These are phyloP conservation scores for Coleophora deauratella DNA, from an alignment of 2,888 invertebrate species.

Conservation along the genomic window DNA sequence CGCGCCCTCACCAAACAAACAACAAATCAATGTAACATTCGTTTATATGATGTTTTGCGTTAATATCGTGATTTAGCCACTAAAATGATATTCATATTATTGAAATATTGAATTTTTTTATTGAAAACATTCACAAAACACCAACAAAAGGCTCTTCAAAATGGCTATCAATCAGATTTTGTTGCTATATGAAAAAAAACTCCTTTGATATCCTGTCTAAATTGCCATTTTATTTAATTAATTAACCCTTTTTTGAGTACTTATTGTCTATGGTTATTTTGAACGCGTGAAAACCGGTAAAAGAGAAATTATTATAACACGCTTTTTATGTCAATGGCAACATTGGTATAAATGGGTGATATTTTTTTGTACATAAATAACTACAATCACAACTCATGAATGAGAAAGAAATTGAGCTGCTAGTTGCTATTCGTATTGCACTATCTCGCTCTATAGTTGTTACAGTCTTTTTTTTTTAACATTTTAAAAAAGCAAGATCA, in stretches of 20 bases:
- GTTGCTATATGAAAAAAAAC: slow-evolving; percentile 66
- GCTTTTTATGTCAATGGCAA: background rate
- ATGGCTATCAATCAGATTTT: slow-evolving; percentile 67
- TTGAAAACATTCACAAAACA: slow-evolving; percentile 75
- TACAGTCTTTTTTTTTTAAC: no score
- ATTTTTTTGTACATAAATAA: no score
- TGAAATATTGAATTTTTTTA: slow-evolving; percentile 50
- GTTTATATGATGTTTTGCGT: slow-evolving; percentile 25
- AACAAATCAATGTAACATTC: slow-evolving; percentile 33
- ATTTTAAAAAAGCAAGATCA: slow-evolving; percentile 4
- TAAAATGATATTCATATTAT: slow-evolving; percentile 30
- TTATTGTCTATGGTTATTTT: slow-evolving; percentile 36
- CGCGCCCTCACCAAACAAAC: slow-evolving; percentile 53
- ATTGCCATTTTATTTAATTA: slow-evolving; percentile 58
- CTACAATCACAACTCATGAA: no score
- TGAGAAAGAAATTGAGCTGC: no score
- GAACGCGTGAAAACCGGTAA: slow-evolving; percentile 1
- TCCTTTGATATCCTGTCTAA: slow-evolving; percentile 65
- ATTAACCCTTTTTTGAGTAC: slow-evolving; percentile 28
- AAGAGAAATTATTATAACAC: background rate
- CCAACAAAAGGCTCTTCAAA: slow-evolving; percentile 74
- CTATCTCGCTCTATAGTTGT: no score
- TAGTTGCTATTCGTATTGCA: no score
- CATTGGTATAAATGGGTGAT: no score
- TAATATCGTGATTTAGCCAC: slow-evolving; percentile 22